Evolutionary conservation across 2,797 vertebrate genomes (phyloP).

Genomic region (Falco naumanni): DNA sequence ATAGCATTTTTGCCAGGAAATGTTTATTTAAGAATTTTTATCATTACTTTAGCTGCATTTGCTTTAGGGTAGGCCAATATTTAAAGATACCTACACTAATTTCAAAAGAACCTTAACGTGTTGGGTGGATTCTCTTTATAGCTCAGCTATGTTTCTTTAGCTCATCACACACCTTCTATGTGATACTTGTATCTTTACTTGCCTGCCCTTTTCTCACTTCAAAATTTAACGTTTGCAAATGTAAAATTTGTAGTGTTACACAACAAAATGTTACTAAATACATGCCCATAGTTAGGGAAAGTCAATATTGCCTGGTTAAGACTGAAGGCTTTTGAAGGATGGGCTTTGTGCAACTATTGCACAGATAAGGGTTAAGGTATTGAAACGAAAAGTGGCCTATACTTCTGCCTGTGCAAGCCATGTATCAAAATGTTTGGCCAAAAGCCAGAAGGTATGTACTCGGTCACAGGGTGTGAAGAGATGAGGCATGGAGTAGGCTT

Average conservation of each 20-base stretch:
- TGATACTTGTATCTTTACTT: background rate
- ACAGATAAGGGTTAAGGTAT: background rate
- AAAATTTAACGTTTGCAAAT: background rate
- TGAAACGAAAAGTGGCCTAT: background rate
- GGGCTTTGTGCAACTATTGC: background rate
- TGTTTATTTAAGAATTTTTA: slow-evolving; percentile 24
- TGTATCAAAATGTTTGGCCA: background rate
- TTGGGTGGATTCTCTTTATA: background rate
- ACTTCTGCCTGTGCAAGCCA: background rate
- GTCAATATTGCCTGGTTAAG: background rate
- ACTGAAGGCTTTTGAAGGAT: background rate
- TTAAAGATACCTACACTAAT: background rate
- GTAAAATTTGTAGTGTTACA: background rate
- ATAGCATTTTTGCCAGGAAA: background rate
- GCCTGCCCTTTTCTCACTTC: background rate
- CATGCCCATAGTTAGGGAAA: background rate
- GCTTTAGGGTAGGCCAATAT: background rate
- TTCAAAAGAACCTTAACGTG: background rate
- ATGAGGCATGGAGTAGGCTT: background rate
- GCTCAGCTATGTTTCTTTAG: background rate
- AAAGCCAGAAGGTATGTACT: background rate
- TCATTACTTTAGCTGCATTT: background rate
- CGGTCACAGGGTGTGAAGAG: background rate
- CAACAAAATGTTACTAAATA: background rate
- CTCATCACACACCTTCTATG: background rate